phyloP scores from a whole-genome alignment of 2,797 vertebrate genomes.

The Margarornis squamiger region DNA sequence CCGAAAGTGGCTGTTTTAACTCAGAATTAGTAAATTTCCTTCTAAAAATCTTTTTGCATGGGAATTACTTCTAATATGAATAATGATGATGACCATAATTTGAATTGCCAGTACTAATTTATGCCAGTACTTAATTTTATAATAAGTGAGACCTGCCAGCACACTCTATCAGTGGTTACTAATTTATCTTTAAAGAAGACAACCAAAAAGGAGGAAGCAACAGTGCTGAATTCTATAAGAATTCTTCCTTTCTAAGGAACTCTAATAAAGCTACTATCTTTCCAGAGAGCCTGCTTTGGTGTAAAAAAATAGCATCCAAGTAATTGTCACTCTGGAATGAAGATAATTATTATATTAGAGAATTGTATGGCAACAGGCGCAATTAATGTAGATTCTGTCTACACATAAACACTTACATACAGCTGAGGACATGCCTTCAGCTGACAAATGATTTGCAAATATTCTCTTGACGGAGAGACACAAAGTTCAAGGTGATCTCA shows the following conservation, averaged over 20 bases:
- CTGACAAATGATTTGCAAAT: conserved; percentile 66
- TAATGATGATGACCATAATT: neutral
- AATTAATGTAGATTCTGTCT: conserved; percentile 31
- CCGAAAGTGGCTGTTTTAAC: neutral
- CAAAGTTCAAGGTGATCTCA: conserved; percentile 57
- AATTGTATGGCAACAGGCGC: neutral
- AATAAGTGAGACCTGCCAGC: neutral
- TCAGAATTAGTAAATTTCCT: neutral
- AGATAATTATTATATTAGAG: neutral
- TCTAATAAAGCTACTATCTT: neutral
- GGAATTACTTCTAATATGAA: neutral
- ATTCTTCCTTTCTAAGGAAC: neutral
- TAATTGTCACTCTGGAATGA: neutral
- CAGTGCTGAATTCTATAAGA: neutral
- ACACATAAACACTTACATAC: neutral
- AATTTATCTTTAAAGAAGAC: neutral
- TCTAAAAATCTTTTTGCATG: neutral
- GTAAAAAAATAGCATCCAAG: conserved; percentile 4
- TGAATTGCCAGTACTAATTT: neutral
- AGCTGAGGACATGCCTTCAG: conserved; percentile 6
- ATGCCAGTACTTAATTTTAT: no score
- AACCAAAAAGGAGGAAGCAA: neutral
- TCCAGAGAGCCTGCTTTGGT: neutral
- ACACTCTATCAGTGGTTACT: neutral
- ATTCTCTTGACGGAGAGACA: conserved; percentile 51